Conservation (phyloP, 2,888 invertebrate genomes). For the Drosophila macrothrix region DNA sequence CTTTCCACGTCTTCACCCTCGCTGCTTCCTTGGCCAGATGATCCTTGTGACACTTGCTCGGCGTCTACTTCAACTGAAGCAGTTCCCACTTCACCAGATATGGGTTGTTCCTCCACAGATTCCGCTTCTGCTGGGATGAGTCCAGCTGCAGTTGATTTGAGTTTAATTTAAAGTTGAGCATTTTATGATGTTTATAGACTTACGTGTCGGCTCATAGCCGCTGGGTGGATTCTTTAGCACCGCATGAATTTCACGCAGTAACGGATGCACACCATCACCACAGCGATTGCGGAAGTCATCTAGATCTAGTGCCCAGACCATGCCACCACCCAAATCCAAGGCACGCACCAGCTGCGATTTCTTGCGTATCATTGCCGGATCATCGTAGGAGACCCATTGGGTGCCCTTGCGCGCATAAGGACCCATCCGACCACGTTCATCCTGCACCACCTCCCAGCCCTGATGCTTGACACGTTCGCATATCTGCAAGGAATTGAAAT, state of each 20-base stretch:
- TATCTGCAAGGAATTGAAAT: slow-evolving; percentile 86
- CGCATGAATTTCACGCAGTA: slow-evolving; percentile 91
- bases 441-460: slow-evolving; percentile 93
- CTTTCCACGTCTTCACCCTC: slow-evolving; percentile 35
- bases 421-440: slow-evolving; percentile 91
- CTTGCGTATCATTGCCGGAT: slow-evolving; percentile 90
- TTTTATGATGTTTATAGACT: slow-evolving; percentile 28
- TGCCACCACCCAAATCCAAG: slow-evolving; percentile 93
- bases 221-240: slow-evolving; percentile 87
- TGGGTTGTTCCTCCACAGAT: slow-evolving; percentile 67
- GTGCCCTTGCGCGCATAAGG: slow-evolving; percentile 94
- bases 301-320: slow-evolving; percentile 96
- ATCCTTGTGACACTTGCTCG: slow-evolving; percentile 26
- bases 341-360: slow-evolving; percentile 93
- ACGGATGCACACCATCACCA: slow-evolving; percentile 92
- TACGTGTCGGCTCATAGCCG: slow-evolving; percentile 77
- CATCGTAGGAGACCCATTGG: slow-evolving; percentile 97
- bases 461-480: slow-evolving; percentile 92
- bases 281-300: slow-evolving; percentile 94
- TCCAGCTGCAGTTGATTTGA: slow-evolving; percentile 56
- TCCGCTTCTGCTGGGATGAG: slow-evolving; percentile 54
- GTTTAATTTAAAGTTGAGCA: too few relatives aligned
- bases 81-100: slow-evolving; percentile 58
- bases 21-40: slow-evolving; percentile 21
- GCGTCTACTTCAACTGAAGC: slow-evolving; percentile 73